A percentile compares a stretch with the other conserved stretches of the same genome.
Conservation (phyloP, 1,140 invertebrate species). For the Leucophenga varia region DNA sequence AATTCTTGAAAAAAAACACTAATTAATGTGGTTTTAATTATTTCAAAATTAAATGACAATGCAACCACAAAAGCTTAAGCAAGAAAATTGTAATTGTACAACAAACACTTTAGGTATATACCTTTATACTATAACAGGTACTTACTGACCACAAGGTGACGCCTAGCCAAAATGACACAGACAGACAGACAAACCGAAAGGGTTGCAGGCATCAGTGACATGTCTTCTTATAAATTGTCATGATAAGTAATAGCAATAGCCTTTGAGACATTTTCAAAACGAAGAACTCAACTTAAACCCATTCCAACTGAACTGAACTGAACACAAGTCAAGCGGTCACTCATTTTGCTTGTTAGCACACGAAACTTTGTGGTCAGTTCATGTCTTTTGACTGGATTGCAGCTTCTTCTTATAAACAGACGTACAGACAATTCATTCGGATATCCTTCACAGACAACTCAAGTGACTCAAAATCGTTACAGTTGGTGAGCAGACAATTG, state of each 20-base stretch:
- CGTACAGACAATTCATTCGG: too few species aligned
- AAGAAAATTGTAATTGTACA: conserved; percentile 15
- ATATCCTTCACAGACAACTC: conserved; percentile 3
- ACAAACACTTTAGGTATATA: not conserved
- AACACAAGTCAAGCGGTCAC: too few species aligned
- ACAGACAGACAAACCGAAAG: too few species aligned
- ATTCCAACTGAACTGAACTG: conserved; percentile 1
- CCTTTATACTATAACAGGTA: too few species aligned
- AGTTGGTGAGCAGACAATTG: not conserved
- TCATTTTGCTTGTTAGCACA: conserved; percentile 44
- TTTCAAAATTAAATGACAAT: conserved; percentile 12
- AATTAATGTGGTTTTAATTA: conserved; percentile 54
- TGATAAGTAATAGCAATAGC: too few species aligned
- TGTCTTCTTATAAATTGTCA: too few species aligned
- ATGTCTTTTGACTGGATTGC: too few species aligned
- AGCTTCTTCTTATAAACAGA: conserved; percentile 36
- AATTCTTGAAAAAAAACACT: conserved; percentile 16
- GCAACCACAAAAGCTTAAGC: conserved; percentile 44
- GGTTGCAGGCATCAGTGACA: conserved; percentile 9
- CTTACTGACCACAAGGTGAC: not conserved
- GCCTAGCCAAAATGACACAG: too few species aligned
- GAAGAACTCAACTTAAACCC: conserved; percentile 10
- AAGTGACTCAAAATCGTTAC: not conserved
- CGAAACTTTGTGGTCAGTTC: conserved; percentile 45
- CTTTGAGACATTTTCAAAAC: too few species aligned